phyloP scores from a whole-genome alignment of 2,797 vertebrate species.

The Enteromius fasciolatus region DNA sequence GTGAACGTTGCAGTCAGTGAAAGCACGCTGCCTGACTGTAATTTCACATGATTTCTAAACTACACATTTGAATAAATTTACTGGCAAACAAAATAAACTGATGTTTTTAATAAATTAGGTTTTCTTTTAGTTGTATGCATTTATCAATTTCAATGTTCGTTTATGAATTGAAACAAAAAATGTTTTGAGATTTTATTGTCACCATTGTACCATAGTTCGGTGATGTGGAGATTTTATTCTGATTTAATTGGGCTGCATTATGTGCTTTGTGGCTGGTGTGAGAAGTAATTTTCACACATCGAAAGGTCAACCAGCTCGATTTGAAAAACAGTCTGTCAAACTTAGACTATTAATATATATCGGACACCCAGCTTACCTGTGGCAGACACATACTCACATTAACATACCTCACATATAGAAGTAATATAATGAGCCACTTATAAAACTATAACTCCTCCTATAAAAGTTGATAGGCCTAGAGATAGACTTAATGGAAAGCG shows the following conservation, averaged over 20 bases:
- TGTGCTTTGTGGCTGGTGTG: constrained; percentile 51
- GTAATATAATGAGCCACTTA: constrained; percentile 41
- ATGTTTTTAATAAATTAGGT: not conserved
- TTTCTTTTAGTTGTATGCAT: constrained; percentile 24
- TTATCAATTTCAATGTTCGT: not conserved
- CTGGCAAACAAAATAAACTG: too few relatives aligned
- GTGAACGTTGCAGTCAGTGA: not conserved
- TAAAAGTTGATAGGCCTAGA: constrained; percentile 31
- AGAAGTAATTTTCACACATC: constrained; percentile 60
- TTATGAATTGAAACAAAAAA: constrained; percentile 32
- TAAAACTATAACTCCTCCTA: constrained; percentile 27
- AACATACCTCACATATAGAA: constrained; percentile 43
- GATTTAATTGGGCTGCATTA: constrained; percentile 59
- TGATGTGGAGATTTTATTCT: constrained; percentile 48
- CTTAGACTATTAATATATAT: constrained; percentile 58
- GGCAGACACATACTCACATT: constrained; percentile 38
- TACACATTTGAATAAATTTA: not conserved
- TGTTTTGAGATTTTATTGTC: constrained; percentile 49
- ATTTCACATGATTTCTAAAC: not conserved
- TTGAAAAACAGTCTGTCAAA: constrained; percentile 54
- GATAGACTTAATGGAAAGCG: constrained; percentile 42
- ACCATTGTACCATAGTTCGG: constrained; percentile 39
- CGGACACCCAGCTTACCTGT: constrained; percentile 49
- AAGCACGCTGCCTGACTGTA: not conserved
- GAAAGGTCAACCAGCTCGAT: constrained; percentile 57